Base-by-base conservation (phyloP, 2,888 invertebrate species). In the Diarsia mendica region DNA sequence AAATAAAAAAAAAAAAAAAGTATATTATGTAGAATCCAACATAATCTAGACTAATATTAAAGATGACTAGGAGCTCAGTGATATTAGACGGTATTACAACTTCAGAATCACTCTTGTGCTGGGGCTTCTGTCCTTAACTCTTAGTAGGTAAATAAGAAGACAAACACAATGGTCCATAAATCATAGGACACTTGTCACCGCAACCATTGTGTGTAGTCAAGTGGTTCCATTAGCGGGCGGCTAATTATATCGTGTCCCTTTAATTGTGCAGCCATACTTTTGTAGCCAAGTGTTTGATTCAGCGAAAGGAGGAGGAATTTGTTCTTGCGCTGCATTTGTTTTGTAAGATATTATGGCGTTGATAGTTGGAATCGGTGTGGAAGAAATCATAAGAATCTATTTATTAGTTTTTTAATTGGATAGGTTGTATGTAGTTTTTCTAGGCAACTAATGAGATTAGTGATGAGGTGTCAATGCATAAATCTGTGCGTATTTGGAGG, bases 111-210 rank as follows among this genome's bases (percentile, higher is more conserved):
- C n/a, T n/a, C 3, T 23, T 20, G 33, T 4, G 18, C 15, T 75
- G 58, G 48, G 39, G n/a, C 67, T 82, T 73, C 85, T 83, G 85
- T 11, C 3, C 28, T 13, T n/a, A 15, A 23, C 39, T 6, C 13
- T 63, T 20, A 15, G 20, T 20, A 15, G 20, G 65, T 28, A 28
- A 44, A 72, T 63, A 58, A 73, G 77, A 68, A 71, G 63, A 66
- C 48, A 82, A 77, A 83, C 68, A 87, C 87, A 87, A 87, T 87
- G 76, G 88, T 67, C 64, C 75, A 88, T 87, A 81, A 84, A 84
- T 87, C 87, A 88, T 87, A 75, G 72, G 73, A 65, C 65, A 79
- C 70, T 84, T 82, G 86, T 88, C 80, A 72, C 76, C 46, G 70
- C 72, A 46, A 51, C 77, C 77, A 79, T 83, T 80, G 76, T 73